Evolutionary conservation across 1,140 invertebrate genomes (phyloP).

Genomic region (Armadillidium nasatum): DNA sequence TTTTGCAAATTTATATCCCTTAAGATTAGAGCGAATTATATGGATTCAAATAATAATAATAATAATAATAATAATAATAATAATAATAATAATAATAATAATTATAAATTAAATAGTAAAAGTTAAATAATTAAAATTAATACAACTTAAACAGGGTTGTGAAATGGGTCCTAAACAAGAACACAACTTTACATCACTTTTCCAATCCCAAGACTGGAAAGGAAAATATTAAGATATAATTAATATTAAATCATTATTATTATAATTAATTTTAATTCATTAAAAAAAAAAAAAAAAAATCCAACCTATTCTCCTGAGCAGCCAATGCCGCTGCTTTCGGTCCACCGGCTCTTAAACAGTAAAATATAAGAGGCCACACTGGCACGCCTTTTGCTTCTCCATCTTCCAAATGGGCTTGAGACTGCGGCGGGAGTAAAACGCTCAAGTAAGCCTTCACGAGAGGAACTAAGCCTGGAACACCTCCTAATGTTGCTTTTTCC

Average conservation of each 20-base stretch:
- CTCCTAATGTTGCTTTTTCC: constrained; percentile 36
- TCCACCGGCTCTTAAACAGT: constrained; percentile 42
- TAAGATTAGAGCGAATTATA: no score
- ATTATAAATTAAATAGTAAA: no score
- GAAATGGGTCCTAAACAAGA: no score
- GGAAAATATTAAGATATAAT: not conserved
- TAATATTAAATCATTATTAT: not conserved
- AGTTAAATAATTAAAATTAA: no score
- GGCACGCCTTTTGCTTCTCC: constrained; percentile 34
- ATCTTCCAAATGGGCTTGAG: constrained; percentile 31
- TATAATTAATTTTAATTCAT: not conserved
- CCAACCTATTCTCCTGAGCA: constrained; percentile 38
- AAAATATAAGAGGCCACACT: constrained; percentile 43
- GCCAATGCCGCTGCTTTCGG: constrained; percentile 33
- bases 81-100: no score
- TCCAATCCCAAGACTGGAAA: no score
- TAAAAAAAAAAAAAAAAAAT: not conserved
- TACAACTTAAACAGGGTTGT: no score
- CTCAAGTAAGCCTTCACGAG: constrained; percentile 42
- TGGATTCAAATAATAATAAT: no score
- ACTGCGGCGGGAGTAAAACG: constrained; percentile 31
- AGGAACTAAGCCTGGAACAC: constrained; percentile 39
- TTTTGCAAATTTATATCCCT: no score
- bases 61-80: no score
- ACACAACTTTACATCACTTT: no score